A percentile compares a stretch with the other conserved stretches of the same genome.
Conservation (phyloP, 2,113 vertebrate genomes). For the Dicaeum eximium region DNA sequence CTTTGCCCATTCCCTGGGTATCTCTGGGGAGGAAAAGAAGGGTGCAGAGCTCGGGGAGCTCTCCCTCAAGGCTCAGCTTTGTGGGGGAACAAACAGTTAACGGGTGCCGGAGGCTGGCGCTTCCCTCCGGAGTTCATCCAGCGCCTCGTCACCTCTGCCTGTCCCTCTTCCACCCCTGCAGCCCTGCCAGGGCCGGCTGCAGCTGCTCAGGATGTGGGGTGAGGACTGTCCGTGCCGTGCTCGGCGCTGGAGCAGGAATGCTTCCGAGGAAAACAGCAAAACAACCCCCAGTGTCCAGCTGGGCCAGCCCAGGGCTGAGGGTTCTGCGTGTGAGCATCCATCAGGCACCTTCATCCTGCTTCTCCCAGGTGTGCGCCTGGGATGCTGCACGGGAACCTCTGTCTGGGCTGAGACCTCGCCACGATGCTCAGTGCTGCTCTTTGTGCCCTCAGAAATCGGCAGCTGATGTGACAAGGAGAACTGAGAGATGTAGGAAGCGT, state of each 20-base stretch:
- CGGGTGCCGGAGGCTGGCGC: not conserved
- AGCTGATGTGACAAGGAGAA: not conserved
- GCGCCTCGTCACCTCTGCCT: not conserved
- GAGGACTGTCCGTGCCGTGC: not conserved
- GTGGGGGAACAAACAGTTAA: not conserved
- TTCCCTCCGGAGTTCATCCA: not conserved
- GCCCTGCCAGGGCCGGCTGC: not conserved
- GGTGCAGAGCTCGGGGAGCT: not conserved
- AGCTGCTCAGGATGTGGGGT: constrained; percentile 41
- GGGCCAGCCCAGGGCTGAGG: not conserved
- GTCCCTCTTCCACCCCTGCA: not conserved
- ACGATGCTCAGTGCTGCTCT: accelerated
- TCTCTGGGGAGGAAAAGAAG: not conserved
- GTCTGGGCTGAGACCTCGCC: accelerated
- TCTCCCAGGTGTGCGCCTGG: accelerated
- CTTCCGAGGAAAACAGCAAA: not conserved
- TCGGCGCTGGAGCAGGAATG: not conserved
- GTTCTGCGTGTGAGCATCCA: not conserved
- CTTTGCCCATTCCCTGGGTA: accelerated
- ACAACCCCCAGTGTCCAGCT: not conserved
- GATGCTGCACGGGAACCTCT: accelerated
- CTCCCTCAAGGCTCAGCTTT: not conserved
- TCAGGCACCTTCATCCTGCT: not conserved
- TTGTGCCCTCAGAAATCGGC: accelerated
- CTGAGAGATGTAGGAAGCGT: accelerated